Conservation (phyloP, 1,140 invertebrate genomes). For the Megalopta genalis region DNA sequence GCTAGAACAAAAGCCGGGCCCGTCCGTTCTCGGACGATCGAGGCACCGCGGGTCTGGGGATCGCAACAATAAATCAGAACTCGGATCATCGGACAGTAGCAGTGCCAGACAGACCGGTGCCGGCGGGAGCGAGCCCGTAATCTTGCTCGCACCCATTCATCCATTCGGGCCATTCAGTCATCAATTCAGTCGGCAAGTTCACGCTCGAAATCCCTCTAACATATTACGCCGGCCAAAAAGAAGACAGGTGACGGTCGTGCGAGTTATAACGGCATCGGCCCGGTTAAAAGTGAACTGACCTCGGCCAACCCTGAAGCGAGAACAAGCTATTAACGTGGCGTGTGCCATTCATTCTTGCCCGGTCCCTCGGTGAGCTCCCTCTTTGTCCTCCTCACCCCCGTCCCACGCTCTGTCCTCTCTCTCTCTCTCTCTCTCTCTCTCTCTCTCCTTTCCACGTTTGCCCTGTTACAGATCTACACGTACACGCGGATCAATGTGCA, state of each 20-base stretch:
- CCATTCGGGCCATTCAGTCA: slow-evolving; percentile 24
- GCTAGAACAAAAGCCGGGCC: too few relatives aligned
- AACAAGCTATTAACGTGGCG: slow-evolving; percentile 68
- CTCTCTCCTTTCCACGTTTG: slow-evolving; percentile 41
- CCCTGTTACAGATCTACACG: slow-evolving; percentile 37
- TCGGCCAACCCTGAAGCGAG: slow-evolving; percentile 51
- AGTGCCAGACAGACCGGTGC: slow-evolving; percentile 3
- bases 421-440: slow-evolving; percentile 21
- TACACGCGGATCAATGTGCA: background rate
- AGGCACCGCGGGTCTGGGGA: too few relatives aligned
- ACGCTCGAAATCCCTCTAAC: slow-evolving; percentile 39
- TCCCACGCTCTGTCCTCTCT: background rate
- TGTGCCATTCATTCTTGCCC: slow-evolving; percentile 69
- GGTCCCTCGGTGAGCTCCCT: slow-evolving; percentile 36
- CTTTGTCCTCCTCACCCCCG: slow-evolving; percentile 12
- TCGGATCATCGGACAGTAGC: slow-evolving; percentile 4
- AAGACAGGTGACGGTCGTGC: slow-evolving; percentile 46
- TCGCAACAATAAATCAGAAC: slow-evolving; percentile 3
- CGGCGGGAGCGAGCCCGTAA: slow-evolving; percentile 3
- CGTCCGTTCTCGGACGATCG: too few relatives aligned
- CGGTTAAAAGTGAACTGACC: slow-evolving; percentile 55
- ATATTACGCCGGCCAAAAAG: slow-evolving; percentile 31
- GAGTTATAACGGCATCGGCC: slow-evolving; percentile 46
- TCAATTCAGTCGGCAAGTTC: slow-evolving; percentile 38
- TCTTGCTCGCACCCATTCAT: slow-evolving; percentile 9